Evolutionary conservation across 2,797 vertebrate species (phyloP), one percentile per base, ranked within the genome.

Genomic region (Notolepis coatsorum): DNA sequence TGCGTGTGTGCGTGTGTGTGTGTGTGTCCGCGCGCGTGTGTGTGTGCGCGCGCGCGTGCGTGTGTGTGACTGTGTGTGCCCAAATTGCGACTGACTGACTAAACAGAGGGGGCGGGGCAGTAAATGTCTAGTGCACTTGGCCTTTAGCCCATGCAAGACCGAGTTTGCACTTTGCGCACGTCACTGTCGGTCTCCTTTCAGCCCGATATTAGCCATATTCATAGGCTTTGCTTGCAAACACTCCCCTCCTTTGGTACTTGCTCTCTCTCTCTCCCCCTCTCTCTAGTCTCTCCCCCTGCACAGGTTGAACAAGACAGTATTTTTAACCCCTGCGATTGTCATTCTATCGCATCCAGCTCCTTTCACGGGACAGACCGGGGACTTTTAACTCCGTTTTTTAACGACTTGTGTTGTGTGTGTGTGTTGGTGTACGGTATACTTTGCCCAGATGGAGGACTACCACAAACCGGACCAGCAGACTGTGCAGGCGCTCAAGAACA

Each of bases 401-500:
- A 28, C 52, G 8, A n/a, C n/a, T n/a, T n/a, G n/a, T n/a, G n/a
- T n/a, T n/a, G n/a, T n/a, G n/a, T n/a, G 4, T 35, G 63, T 7
- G 41, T 52, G 79, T 59, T 57, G 57, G 50, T 5, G 65, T 28
- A 63, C n/a, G 12, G 54, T 71, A 69, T 8, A 37, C 28, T 47
- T 17, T 10, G 4, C 9, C 37, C 76, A 79, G 73, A 97, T 97
- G 96, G 96, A 96, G 87, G 94, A 95, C 82, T 98, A 97, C 73
- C 96, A 97, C 73, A 97, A 97, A 77, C 95, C 95, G 25, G 96
- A 98, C 89, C 96, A 96, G 91, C 95, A 95, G 91, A 96, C 94
- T 0, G 85, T 97, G 85, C 96, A 96, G 93, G 93, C 95, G 66
- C 92, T 98, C 79, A 94, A 90, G 87, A 96, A 96, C 91, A 90